Base-by-base conservation (phyloP, 2,888 invertebrate species). In the Drosophila prolongata region DNA sequence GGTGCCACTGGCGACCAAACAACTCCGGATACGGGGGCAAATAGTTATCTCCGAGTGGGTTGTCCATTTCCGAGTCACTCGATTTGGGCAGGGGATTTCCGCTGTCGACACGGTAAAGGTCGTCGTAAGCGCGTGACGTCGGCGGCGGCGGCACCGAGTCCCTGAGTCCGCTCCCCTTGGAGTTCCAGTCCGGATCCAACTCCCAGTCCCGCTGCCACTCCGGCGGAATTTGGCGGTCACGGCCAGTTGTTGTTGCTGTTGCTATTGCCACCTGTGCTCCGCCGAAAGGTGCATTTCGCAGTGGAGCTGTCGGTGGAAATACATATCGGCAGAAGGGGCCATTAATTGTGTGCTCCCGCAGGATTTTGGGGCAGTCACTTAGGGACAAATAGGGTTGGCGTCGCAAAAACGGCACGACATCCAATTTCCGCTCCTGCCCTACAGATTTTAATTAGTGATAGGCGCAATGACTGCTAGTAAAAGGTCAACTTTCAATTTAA, bases 61-160 rank as follows among this genome's bases (percentile, higher is more conserved):
- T 57, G 27, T 42, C 47, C 75, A 77, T 87, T 86, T 82, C 80
- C 80, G 44, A 52, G 54, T 24, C 46, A 40, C 40, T 46, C 35
- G 65, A 57, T 73, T 85, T 89, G 43, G 89, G 80, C 76, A 73
- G 74, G 53, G 67, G 69, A 46, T 58, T 86, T 89, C 88, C 85
- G 85, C 54, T 72, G 37, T 49, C 60, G 34, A 40, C n/a, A 40
- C 64, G 53, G 47, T 71, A 50, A 54, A 75, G 57, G 59, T 75
- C 38, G 19, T 59, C 58, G 49, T 65, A 65, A 11, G 55, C 30
- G 52, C 46, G 46, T 44, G 65, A 44, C 27, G 58, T 49, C 43
- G 24, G 65, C 77, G 65, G 64, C 50, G 64, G 64, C 50, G 64
- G 6, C 6, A 34, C n/a, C 9, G 42, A 37, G 30, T 47, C 11